These are phyloP conservation scores for Syndactyla subalaris DNA, from an alignment of 2,797 vertebrate species.

Conservation along the genomic window DNA sequence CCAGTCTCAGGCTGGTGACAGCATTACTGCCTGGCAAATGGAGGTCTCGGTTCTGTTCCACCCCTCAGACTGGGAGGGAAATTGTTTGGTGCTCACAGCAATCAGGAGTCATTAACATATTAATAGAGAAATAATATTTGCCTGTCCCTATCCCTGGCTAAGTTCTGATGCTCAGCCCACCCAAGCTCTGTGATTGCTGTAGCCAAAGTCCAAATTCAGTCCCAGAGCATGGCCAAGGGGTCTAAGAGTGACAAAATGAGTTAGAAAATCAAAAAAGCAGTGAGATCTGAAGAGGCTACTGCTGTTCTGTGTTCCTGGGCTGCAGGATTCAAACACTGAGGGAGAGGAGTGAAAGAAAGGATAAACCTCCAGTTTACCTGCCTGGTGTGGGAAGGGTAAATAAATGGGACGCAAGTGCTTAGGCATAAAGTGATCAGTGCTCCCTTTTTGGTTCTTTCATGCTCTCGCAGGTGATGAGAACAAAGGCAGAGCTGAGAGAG, in stretches of 20 bases:
- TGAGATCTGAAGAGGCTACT: background rate
- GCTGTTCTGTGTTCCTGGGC: background rate
- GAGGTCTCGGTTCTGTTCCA: background rate
- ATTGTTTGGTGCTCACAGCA: background rate
- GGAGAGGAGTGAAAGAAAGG: background rate
- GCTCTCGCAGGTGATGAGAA: background rate
- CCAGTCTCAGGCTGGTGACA: background rate
- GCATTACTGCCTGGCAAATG: background rate
- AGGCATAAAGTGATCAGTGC: background rate
- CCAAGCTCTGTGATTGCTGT: background rate
- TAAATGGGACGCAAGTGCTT: background rate
- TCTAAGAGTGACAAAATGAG: background rate
- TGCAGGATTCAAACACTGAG: background rate
- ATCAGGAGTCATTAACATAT: background rate
- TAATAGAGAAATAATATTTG: background rate
- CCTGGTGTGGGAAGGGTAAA: background rate
- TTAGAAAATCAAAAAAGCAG: fast-evolving
- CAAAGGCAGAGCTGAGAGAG: background rate
- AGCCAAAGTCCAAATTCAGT: background rate
- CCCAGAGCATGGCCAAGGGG: background rate
- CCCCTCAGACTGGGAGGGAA: background rate
- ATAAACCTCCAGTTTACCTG: background rate
- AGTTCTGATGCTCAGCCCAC: background rate
- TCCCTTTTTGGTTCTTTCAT: background rate
- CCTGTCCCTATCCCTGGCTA: background rate